A percentile compares a stretch with the other conserved stretches of the same genome.
These are phyloP conservation scores for Xyrauchen texanus DNA, from an alignment of 2,113 vertebrate species.

Conservation along the genomic window DNA sequence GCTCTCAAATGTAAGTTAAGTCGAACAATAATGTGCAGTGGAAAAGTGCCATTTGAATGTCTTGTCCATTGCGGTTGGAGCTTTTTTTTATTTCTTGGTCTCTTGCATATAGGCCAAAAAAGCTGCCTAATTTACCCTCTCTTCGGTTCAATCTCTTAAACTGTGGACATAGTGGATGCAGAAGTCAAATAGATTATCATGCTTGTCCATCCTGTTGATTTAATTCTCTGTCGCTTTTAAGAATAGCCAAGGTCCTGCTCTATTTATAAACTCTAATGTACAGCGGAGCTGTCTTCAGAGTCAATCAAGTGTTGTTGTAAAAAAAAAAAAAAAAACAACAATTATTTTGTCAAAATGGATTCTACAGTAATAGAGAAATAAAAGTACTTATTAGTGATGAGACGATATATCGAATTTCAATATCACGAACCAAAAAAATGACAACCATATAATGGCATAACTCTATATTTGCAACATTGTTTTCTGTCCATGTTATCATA, in stretches of 20 bases:
- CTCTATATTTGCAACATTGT: no score
- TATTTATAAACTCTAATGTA: conserved; percentile 8
- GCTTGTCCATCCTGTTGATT: neutral
- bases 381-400: no score
- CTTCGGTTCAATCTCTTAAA: conserved; percentile 7
- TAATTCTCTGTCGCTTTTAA: neutral
- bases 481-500: no score
- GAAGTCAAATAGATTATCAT: conserved; percentile 38
- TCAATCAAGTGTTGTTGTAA: neutral
- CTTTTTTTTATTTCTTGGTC: neutral
- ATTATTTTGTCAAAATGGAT: neutral
- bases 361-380: no score
- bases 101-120: no score
- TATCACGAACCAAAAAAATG: no score
- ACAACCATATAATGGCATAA: no score
- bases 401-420: no score
- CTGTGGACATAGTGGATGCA: conserved; percentile 6
- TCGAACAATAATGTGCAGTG: no score
- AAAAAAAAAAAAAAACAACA: no score
- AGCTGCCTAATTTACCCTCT: conserved; percentile 30
- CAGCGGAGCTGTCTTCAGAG: neutral
- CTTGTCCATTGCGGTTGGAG: conserved; percentile 28
- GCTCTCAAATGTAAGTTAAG: no score
- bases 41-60: no score
- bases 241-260: neutral